Evolutionary conservation across 2,113 vertebrate species (phyloP).

Genomic region (Pipra filicauda): DNA sequence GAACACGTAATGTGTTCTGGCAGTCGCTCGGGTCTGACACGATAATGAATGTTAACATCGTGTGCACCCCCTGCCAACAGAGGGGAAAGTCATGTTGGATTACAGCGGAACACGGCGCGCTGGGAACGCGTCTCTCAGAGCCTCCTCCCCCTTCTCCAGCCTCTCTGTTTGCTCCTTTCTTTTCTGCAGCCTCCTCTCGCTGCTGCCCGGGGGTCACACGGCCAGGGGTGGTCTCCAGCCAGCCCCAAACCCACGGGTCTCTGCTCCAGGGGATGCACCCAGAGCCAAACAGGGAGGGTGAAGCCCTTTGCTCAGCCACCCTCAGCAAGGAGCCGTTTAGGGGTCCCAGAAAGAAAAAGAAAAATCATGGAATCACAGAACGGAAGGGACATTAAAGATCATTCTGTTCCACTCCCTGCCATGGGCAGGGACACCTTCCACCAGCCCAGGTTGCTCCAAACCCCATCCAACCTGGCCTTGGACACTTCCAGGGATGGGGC

Average conservation of each 20-base stretch:
- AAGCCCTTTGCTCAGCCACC: not conserved
- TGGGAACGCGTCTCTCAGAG: not conserved
- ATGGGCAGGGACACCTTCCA: not conserved
- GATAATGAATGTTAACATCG: conserved; percentile 77
- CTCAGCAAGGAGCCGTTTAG: not conserved
- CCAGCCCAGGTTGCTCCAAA: not conserved
- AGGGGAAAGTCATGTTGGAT: conserved; percentile 76
- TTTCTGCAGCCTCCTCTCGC: rapidly evolving
- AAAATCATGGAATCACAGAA: not conserved
- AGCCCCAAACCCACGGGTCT: rapidly evolving
- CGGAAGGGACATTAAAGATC: not conserved
- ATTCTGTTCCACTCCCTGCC: not conserved
- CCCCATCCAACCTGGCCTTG: not conserved
- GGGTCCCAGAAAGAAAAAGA: not conserved
- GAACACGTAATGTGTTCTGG: conserved; percentile 65
- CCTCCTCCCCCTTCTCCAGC: not conserved
- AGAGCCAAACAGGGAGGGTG: rapidly evolving
- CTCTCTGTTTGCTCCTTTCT: not conserved
- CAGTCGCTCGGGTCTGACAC: conserved; percentile 74
- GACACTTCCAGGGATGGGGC: not conserved
- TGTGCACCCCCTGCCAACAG: conserved; percentile 60
- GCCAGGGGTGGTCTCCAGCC: not conserved
- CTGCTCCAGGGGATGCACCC: rapidly evolving
- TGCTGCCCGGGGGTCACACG: not conserved
- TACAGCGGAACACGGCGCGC: conserved; percentile 55